Conservation (phyloP, 2,113 vertebrate genomes). For the Aleadryas rufinucha region DNA sequence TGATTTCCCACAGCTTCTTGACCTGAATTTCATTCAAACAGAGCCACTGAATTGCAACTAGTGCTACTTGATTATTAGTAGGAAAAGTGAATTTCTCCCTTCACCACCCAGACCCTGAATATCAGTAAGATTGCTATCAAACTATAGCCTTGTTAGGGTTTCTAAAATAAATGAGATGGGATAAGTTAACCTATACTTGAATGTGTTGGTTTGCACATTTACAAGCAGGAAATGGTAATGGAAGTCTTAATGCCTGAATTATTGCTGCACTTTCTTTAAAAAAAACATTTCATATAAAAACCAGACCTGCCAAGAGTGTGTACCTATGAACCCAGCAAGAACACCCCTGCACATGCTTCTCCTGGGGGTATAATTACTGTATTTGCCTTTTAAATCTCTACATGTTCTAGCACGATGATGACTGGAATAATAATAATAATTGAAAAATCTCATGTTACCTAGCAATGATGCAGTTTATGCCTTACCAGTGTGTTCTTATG, state of each 20-base stretch:
- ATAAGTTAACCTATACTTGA: not conserved
- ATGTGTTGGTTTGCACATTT: not conserved
- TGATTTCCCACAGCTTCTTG: not conserved
- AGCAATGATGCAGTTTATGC: conserved; percentile 8
- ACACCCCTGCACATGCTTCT: not conserved
- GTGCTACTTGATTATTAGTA: not conserved
- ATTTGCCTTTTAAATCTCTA: conserved; percentile 41
- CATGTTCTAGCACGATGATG: not conserved
- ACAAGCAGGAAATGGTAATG: not conserved
- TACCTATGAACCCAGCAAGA: not conserved
- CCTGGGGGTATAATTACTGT: conserved; percentile 12
- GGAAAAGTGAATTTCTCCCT: not conserved
- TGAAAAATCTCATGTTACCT: conserved; percentile 30
- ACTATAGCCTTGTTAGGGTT: not conserved
- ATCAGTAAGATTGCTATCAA: not conserved
- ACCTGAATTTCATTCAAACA: not conserved
- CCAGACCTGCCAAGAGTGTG: not conserved
- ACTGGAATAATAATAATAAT: conserved; percentile 32
- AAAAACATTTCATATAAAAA: not conserved
- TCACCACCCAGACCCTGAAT: not conserved
- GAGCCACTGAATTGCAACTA: not conserved
- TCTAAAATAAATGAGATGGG: not conserved
- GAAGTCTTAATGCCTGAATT: not conserved
- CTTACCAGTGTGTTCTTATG: not conserved
- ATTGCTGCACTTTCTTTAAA: not conserved